Evolutionary conservation across 2,888 invertebrate species (phyloP), one percentile per base, ranked within the genome.

Genomic region (Coelinius sp.): DNA sequence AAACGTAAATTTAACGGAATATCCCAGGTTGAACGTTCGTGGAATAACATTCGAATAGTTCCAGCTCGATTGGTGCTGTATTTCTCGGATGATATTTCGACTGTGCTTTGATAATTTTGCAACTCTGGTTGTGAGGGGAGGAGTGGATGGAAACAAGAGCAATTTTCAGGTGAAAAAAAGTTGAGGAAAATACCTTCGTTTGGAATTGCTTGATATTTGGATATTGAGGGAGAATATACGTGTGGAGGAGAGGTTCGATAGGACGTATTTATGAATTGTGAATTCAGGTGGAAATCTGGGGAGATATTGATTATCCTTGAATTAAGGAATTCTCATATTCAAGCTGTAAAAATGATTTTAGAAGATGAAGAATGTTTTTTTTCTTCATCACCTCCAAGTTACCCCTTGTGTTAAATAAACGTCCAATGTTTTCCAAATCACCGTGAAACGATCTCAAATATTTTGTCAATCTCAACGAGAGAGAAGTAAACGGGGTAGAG

Each of bases 401-500:
- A 53, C 53, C 10, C 25, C n/a, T 53, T 53, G 24, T 12, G 4
- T 24, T 27, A n/a, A 53, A 53, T 53, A 59, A 59, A 35, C 59
- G 35, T 31, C 20, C 31, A 35, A 31, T 10, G 35, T 59, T 17
- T 35, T 35, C 35, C 31, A 59, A 59, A 59, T 53, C 59, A 59
- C 35, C 35, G 31, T 35, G 59, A 59, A 59, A 59, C 35, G 35
- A 59, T 59, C 59, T 59, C 59, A 59, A 59, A 59, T 59, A 59
- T 59, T 59, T 59, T 20, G 35, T 31, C 31, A 59, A 35, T 59
- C 59, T 35, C 59, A 22, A 25, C 22, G 25, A 14, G 53, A n/a
- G 25, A 52, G 24, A 53, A 27, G 22, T 4, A 25, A 53, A 12
- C 31, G 17, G n/a, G n/a, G n/a, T n/a, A 17, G 10, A 20, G 31